phyloP scores from a whole-genome alignment of 2,888 invertebrate genomes.

The Adineta ricciae region DNA sequence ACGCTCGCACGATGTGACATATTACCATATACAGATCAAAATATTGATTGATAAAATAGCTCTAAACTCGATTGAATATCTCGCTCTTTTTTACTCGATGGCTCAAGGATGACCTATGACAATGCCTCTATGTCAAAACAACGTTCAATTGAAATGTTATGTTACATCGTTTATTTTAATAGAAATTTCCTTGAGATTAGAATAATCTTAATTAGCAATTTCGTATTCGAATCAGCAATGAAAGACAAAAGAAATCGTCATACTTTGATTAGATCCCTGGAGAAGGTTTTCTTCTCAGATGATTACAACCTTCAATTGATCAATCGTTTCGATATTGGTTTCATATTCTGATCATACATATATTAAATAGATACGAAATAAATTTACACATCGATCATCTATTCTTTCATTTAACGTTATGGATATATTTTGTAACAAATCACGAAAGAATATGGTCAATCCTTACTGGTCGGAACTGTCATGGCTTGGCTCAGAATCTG shows the following conservation, averaged over 20 bases:
- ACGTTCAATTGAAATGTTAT: background rate
- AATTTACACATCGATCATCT: background rate
- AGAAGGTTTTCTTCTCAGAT: background rate
- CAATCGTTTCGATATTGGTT: background rate
- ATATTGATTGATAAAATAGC: background rate
- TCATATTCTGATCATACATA: background rate
- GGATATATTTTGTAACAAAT: background rate
- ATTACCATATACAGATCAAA: background rate
- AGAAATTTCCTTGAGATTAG: background rate
- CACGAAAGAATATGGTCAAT: constrained; percentile 55
- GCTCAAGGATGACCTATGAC: background rate
- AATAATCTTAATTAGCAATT: background rate
- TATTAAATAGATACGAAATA: background rate
- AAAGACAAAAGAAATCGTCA: background rate
- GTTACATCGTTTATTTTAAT: background rate
- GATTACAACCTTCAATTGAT: background rate
- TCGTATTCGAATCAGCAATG: background rate
- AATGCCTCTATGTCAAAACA: background rate
- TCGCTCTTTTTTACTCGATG: no score
- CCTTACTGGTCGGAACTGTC: constrained; percentile 86
- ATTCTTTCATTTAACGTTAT: constrained; percentile 5
- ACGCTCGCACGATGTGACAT: background rate
- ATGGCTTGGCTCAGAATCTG: constrained; percentile 59
- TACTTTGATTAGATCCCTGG: background rate
- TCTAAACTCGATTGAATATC: background rate